phyloP scores from a whole-genome alignment of 2,113 vertebrate species.

The Machaerirhynchus nigripectus region DNA sequence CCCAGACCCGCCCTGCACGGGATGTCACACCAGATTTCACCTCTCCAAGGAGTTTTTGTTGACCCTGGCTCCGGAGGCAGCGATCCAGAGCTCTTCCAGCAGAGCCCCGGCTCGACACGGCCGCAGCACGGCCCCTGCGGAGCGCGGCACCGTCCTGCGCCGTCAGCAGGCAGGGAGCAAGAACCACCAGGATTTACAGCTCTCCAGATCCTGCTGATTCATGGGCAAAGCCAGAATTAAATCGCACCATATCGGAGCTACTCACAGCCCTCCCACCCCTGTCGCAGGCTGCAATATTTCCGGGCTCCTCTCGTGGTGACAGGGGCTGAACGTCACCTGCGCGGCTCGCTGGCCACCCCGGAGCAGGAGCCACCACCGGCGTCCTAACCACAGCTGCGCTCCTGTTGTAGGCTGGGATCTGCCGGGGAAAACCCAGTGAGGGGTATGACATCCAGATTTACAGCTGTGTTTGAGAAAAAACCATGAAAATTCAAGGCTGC shows the following conservation, averaged over 20 bases:
- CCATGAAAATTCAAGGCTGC: neutral
- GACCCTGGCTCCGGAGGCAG: neutral
- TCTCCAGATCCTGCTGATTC: constrained; percentile 1
- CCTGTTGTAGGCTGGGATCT: neutral
- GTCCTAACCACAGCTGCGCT: neutral
- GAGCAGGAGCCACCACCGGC: neutral
- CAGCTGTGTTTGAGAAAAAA: neutral
- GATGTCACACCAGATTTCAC: neutral
- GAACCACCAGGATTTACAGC: neutral
- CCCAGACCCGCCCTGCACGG: neutral
- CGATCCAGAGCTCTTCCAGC: neutral
- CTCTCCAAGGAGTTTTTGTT: neutral
- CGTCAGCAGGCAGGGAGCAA: neutral
- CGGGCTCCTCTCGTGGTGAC: neutral
- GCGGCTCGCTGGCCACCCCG: neutral
- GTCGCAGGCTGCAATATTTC: neutral
- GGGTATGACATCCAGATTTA: neutral
- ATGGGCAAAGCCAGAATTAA: neutral
- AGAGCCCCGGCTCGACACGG: neutral
- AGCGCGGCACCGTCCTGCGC: neutral
- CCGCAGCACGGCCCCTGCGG: neutral
- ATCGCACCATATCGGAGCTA: neutral
- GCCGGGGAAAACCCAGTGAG: neutral
- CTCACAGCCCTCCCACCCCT: neutral
- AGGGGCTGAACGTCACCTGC: neutral